These are phyloP conservation scores for Drosophila macrothrix DNA, from an alignment of 2,888 invertebrate species.

Conservation along the genomic window DNA sequence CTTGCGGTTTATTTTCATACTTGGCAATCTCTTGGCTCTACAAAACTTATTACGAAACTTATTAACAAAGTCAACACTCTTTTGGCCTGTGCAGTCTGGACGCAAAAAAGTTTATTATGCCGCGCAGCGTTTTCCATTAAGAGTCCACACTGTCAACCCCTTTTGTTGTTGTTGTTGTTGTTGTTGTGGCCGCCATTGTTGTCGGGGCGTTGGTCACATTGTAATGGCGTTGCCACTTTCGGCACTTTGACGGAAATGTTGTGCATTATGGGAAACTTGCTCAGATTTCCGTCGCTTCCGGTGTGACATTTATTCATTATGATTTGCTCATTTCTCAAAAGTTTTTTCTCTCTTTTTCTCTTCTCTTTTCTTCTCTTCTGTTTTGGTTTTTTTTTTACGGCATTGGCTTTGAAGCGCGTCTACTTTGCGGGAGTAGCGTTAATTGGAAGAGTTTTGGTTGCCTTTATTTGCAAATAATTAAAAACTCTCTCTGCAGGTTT, in stretches of 20 bases:
- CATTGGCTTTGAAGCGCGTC: neutral
- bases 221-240: conserved; percentile 49
- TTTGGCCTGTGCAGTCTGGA: conserved; percentile 36
- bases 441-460: conserved; percentile 62
- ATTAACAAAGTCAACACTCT: conserved; percentile 80
- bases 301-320: conserved; percentile 81
- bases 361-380: neutral
- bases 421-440: conserved; percentile 36
- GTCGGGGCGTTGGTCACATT: conserved; percentile 29
- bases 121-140: conserved; percentile 70
- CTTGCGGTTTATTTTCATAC: conserved; percentile 59
- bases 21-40: conserved; percentile 40
- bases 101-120: conserved; percentile 74
- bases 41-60: conserved; percentile 78
- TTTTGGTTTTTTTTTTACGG: neutral
- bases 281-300: conserved; percentile 74
- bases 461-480: conserved; percentile 79
- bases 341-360: conserved; percentile 16
- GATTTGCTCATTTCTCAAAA: conserved; percentile 71
- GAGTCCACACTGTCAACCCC: conserved; percentile 18
- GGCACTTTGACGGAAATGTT: conserved; percentile 69
- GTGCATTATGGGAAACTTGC: conserved; percentile 62
- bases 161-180: conserved; percentile 8
- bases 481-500: conserved; percentile 48
- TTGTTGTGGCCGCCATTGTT: conserved; percentile 16